Evolutionary conservation across 2,888 invertebrate species (phyloP).

Genomic region (Aelia acuminata): DNA sequence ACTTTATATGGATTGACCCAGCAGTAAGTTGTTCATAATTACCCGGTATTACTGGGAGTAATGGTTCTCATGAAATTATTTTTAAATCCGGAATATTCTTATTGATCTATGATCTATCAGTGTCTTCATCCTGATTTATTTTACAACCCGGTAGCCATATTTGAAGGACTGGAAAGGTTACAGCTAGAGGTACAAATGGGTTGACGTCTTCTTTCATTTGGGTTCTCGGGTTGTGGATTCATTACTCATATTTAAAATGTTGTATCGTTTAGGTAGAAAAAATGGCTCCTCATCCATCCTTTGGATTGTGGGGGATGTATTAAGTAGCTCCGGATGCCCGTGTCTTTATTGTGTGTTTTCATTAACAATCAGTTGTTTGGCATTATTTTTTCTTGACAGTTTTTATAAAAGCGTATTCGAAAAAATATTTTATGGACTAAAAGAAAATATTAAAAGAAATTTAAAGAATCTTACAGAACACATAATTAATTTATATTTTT

Average conservation of each 20-base stretch:
- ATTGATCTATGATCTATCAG: background rate
- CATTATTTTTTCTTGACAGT: too few species aligned
- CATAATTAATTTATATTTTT: too few species aligned
- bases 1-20: too few species aligned
- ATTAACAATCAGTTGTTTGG: background rate
- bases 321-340: background rate
- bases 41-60: too few species aligned
- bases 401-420: too few species aligned
- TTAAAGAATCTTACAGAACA: too few species aligned
- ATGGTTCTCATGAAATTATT: too few species aligned
- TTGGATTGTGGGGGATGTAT: background rate
- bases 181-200: background rate
- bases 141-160: background rate
- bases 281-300: background rate
- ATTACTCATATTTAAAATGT: background rate
- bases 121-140: background rate
- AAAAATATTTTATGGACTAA: too few species aligned
- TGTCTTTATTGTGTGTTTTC: background rate
- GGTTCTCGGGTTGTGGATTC: background rate
- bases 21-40: too few species aligned
- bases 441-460: too few species aligned
- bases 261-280: background rate
- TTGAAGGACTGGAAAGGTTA: background rate
- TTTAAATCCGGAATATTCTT: too few species aligned
- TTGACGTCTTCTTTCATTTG: constrained; percentile 3